phyloP scores from a whole-genome alignment of 2,888 invertebrate genomes.

The Tipula vernalis region DNA sequence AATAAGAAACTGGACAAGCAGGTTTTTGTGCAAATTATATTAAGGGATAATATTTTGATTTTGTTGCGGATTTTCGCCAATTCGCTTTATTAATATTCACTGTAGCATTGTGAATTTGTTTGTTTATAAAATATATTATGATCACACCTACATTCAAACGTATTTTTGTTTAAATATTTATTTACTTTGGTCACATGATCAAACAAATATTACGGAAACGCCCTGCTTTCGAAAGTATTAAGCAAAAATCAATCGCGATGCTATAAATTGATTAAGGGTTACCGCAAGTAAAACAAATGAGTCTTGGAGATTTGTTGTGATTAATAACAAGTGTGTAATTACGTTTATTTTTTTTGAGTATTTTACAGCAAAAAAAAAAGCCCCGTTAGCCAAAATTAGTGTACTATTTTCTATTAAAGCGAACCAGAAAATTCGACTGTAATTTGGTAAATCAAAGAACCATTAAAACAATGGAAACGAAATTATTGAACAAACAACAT shows the following conservation, averaged over 20 bases:
- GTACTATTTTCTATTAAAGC: not conserved
- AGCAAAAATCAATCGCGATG: not conserved
- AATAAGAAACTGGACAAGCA: not conserved
- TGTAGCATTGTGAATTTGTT: not conserved
- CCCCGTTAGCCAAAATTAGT: not conserved
- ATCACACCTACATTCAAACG: not conserved
- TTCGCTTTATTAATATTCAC: no score
- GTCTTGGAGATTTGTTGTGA: not conserved
- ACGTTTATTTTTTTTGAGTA: not conserved
- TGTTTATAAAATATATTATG: not conserved
- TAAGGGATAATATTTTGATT: not conserved
- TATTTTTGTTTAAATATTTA: not conserved
- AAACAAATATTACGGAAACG: not conserved
- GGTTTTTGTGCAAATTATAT: not conserved
- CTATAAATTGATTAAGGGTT: not conserved
- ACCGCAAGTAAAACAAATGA: not conserved
- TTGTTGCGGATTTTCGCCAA: not conserved
- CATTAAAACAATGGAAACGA: not conserved
- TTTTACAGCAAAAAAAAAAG: not conserved
- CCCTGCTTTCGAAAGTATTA: not conserved
- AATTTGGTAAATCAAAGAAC: not conserved
- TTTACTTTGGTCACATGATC: not conserved
- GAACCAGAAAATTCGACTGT: not conserved
- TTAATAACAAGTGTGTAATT: not conserved
- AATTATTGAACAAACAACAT: not conserved